These are phyloP conservation scores for Periophthalmus magnuspinnatus DNA, from an alignment of 2,797 vertebrate genomes.

Conservation along the genomic window DNA sequence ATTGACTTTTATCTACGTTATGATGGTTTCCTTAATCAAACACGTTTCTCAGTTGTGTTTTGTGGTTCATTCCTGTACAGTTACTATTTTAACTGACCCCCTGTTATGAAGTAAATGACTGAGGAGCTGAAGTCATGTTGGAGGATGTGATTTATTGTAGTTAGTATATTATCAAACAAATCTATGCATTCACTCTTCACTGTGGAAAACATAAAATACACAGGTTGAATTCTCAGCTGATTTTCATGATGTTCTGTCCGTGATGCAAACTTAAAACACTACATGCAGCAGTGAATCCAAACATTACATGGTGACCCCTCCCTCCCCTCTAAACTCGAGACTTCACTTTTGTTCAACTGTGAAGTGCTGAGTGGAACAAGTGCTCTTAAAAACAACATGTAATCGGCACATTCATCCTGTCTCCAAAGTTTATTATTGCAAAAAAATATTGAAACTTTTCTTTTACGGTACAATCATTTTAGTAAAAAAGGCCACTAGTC, in stretches of 20 bases:
- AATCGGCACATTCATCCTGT: constrained; percentile 17
- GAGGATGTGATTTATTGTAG: constrained; percentile 4
- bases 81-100: too few species aligned
- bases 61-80: too few species aligned
- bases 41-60: too few species aligned
- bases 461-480: constrained; percentile 20
- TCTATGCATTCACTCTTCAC: constrained; percentile 35
- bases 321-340: constrained; percentile 6
- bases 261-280: constrained; percentile 19
- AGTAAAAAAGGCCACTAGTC: constrained; percentile 52
- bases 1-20: too few species aligned
- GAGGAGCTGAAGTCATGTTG: not conserved
- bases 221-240: constrained; percentile 18
- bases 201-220: constrained; percentile 37
- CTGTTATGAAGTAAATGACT: not conserved
- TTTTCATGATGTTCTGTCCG: constrained; percentile 16
- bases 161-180: constrained; percentile 7
- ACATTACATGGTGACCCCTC: constrained; percentile 3
- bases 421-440: constrained; percentile 10
- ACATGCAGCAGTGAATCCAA: constrained; percentile 7
- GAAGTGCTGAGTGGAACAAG: constrained; percentile 56
- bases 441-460: constrained; percentile 16
- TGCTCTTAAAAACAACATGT: constrained; percentile 44
- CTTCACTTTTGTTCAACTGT: constrained; percentile 34
- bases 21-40: too few species aligned